A percentile compares a stretch with the other conserved stretches of the same genome.
These are phyloP conservation scores for Cyprinodon tularosa DNA, from an alignment of 2,113 vertebrate genomes.

Conservation along the genomic window DNA sequence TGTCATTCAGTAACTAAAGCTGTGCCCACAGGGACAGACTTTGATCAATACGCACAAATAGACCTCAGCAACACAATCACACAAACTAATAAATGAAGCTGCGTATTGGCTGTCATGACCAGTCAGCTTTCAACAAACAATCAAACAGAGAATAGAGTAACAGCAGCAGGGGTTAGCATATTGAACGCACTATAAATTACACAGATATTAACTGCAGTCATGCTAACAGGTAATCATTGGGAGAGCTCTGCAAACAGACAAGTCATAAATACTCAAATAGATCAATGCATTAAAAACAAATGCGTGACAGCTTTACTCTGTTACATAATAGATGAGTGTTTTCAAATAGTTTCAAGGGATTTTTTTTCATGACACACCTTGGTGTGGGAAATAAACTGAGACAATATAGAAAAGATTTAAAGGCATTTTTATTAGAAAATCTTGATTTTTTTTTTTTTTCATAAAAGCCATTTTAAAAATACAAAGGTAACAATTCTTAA, in stretches of 20 bases:
- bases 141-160: slow-evolving; percentile 23
- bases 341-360: slow-evolving; percentile 32
- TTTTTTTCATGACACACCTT: not conserved
- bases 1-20: slow-evolving; percentile 66
- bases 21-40: slow-evolving; percentile 55
- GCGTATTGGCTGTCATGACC: slow-evolving; percentile 46
- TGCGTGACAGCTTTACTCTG: slow-evolving; percentile 35
- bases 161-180: slow-evolving; percentile 5
- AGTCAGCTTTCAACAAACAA: slow-evolving; percentile 45
- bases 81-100: slow-evolving; percentile 18
- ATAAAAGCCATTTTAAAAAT: slow-evolving; percentile 62
- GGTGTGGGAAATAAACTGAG: not conserved
- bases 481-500: slow-evolving; percentile 39
- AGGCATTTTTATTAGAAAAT: slow-evolving; percentile 62
- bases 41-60: slow-evolving; percentile 62
- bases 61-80: not conserved
- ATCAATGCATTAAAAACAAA: slow-evolving; percentile 56
- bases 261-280: slow-evolving; percentile 24
- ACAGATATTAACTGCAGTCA: slow-evolving; percentile 19
- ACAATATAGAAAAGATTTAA: slow-evolving; percentile 20
- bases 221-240: slow-evolving; percentile 48
- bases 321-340: slow-evolving; percentile 61
- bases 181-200: slow-evolving; percentile 37
- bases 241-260: slow-evolving; percentile 28
- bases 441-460: slow-evolving; percentile 8